Evolutionary conservation across 2,113 vertebrate species (phyloP), one percentile per base, ranked within the genome.

Genomic region (Syngnathus typhle): DNA sequence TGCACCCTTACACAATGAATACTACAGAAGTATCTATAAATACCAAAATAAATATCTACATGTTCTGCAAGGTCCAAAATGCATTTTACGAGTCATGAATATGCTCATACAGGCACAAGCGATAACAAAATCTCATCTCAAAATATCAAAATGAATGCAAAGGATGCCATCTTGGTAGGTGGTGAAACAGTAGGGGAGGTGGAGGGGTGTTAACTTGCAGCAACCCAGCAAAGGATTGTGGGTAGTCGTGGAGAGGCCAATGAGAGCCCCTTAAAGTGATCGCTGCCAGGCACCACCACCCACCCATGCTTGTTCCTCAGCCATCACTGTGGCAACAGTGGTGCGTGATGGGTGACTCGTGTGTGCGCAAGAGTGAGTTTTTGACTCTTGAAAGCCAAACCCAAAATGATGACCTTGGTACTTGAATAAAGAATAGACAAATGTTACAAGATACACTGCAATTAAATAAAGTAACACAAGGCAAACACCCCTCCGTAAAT

Each of bases 261-360:
- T 83, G 81, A 89, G 82, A 85, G 79, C 82, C 76, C 86, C 85
- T 69, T 69, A 87, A 80, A 84, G 73, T 49, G 72, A 79, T 55
- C 56, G 77, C 87, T 85, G 83, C 83, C 23, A 79, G 87, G 87
- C 82, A 85, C 79, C 68, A 10, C 81, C 80, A 72, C 86, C 84
- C 80, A 83, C 85, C 85, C 76, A 81, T 73, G 78, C 79, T 79
- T 84, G 81, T 74, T 82, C 79, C 74, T 65, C 70, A 81, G 71
- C 78, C 84, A 84, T 89, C 83, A 72, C 86, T 69, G 47, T 84
- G 77, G 86, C 81, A 88, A 89, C 88, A 82, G 77, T 80, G 75
- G 81, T 36, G 76, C 77, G 87, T 84, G 74, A 83, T 76, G 41
- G 72, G 75, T 82, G 74, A 74, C n/a, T 52, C 80, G 76, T 27